A percentile compares a stretch with the other conserved stretches of the same genome.
phyloP scores from a whole-genome alignment of 2,113 vertebrate species.

The Chamaea fasciata region DNA sequence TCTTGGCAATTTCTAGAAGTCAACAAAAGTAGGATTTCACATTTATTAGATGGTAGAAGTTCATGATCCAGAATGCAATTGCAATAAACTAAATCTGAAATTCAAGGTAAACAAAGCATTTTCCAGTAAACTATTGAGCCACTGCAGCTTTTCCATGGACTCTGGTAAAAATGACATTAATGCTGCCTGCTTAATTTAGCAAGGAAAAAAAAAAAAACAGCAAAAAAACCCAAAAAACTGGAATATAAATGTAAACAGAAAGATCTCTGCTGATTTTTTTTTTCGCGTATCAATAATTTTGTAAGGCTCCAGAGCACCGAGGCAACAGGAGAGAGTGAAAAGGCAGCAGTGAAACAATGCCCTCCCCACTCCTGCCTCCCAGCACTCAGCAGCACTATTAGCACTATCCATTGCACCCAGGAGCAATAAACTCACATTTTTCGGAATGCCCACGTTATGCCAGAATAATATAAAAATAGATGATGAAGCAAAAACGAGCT shows the following conservation, averaged over 20 bases:
- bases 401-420: background rate
- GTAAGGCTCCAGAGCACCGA: background rate
- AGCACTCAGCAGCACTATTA: background rate
- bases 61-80: background rate
- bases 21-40: background rate
- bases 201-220: too few relatives aligned
- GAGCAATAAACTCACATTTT: background rate
- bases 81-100: background rate
- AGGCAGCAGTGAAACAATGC: background rate
- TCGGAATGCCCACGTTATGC: background rate
- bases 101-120: background rate
- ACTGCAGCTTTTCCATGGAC: background rate
- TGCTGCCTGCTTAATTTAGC: background rate
- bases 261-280: background rate
- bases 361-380: background rate
- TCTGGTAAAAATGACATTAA: background rate
- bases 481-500: background rate
- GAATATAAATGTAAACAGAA: background rate
- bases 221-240: background rate
- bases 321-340: background rate
- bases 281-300: background rate
- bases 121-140: background rate
- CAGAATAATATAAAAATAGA: conserved; percentile 20
- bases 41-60: background rate
- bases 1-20: background rate